phyloP scores from a whole-genome alignment of 2,888 invertebrate species.

The Automeris io region DNA sequence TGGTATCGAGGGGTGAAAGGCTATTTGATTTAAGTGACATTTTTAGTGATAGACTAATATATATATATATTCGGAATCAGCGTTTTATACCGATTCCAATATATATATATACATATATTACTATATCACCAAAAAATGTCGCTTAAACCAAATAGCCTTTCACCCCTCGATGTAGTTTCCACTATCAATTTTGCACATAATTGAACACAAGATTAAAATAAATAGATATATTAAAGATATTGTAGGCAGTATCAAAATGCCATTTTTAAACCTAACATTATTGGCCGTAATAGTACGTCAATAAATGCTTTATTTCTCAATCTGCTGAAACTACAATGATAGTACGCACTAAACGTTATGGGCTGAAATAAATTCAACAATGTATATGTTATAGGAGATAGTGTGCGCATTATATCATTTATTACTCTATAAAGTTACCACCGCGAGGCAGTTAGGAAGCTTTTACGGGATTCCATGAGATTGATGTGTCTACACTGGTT shows the following conservation, averaged over 20 bases:
- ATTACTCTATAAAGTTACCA: slow-evolving; percentile 4
- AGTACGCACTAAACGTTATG: slow-evolving; percentile 13
- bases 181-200: too few relatives aligned
- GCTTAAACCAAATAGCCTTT: too few relatives aligned
- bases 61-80: too few relatives aligned
- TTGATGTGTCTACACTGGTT: slow-evolving; percentile 3
- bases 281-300: background rate
- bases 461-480: slow-evolving; percentile 6
- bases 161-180: too few relatives aligned
- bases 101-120: too few relatives aligned
- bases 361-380: slow-evolving; percentile 10
- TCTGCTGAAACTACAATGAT: background rate
- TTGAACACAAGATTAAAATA: too few relatives aligned
- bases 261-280: slow-evolving; percentile 9
- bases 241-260: background rate
- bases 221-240: too few relatives aligned
- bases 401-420: slow-evolving; percentile 13
- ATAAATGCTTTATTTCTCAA: slow-evolving; percentile 4
- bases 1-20: too few relatives aligned
- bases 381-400: slow-evolving; percentile 8
- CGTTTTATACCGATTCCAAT: too few relatives aligned
- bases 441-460: slow-evolving; percentile 1
- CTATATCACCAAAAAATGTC: too few relatives aligned
- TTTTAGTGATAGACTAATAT: too few relatives aligned
- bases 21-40: too few relatives aligned